Base-by-base conservation (phyloP, 1,140 invertebrate species). In the Oscheius sp. region DNA sequence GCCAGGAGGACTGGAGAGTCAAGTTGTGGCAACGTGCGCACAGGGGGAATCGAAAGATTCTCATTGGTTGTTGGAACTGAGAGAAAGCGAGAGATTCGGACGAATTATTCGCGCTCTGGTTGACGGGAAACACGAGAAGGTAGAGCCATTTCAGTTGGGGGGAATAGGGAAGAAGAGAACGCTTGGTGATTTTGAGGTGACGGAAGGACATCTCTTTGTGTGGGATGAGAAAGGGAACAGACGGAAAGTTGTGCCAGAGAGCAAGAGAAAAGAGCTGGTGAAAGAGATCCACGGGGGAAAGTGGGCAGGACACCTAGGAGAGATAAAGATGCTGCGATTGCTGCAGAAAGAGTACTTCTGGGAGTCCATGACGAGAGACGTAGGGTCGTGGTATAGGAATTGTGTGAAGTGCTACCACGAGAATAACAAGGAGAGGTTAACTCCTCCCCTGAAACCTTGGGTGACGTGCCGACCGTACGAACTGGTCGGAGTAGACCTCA, bases 331-430 rank as follows among this genome's bases (percentile, higher is more conserved):
- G 0, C 1, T 28, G 0, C 20, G 38, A 31, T 10, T 29, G 13
- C 7, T 70, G 32, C 18, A 35, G 10, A 70, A 38, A 20, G 34
- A 29, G 15, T 36, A 45, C n/a, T 70, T 31, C 15, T 70, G 68
- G 68, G n/a, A 15, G 0, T 28, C 31, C 15, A 70, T 70, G 68
- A 46, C 32, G 23, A 32, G 15, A 2, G 31, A 20, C 28, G 46
- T 70, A 4, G 31, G 36, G 23, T 45, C 15, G 31, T 3, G 32
- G 29, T 26, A 36, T 3, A 35, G 28, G n/a, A 2, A 20, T 7
- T 68, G 66, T 26, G 3, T 28, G 28, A 52, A 58, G 26, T 68
- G 66, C 15, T 7, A 36, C 13, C 29, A 26, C 15, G 29, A 31
- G 0, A 70, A 70, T 29, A 23, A 36, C 23, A 18, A 1, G 26